phyloP scores from a whole-genome alignment of 2,797 vertebrate genomes.

The Melanotaenia trifasciata region DNA sequence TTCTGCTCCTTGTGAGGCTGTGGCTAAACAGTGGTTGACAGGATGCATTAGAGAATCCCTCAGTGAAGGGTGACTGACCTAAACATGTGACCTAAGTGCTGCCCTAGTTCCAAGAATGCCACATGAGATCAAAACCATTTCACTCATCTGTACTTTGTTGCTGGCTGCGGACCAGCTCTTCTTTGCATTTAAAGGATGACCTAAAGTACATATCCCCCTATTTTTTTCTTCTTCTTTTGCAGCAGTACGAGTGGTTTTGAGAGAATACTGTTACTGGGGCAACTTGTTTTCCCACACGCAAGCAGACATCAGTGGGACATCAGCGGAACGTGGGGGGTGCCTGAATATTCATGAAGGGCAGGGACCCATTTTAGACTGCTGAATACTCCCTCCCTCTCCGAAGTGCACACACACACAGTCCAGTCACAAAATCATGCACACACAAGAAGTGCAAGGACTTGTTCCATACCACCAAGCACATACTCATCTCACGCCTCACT shows the following conservation, averaged over 20 bases:
- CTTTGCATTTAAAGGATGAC: constrained; percentile 40
- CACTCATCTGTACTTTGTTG: constrained; percentile 54
- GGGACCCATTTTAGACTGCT: constrained; percentile 78
- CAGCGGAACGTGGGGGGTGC: constrained; percentile 67
- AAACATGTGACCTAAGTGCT: constrained; percentile 80
- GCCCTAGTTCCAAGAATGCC: constrained; percentile 76
- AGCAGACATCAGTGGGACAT: constrained; percentile 78
- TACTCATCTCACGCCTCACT: constrained; percentile 82
- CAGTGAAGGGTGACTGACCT: constrained; percentile 78
- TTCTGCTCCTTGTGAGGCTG: constrained; percentile 46
- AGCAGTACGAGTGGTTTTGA: constrained; percentile 62
- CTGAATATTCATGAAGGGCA: constrained; percentile 83
- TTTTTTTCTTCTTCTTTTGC: constrained; percentile 36
- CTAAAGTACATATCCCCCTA: not conserved
- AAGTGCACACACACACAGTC: constrained; percentile 34
- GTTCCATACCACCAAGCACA: constrained; percentile 80
- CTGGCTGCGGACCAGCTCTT: constrained; percentile 28
- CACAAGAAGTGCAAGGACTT: constrained; percentile 75
- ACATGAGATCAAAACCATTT: constrained; percentile 72
- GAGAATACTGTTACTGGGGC: constrained; percentile 68
- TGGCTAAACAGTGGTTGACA: constrained; percentile 70
- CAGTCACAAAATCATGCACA: constrained; percentile 59
- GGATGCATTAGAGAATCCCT: constrained; percentile 76
- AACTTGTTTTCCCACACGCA: constrained; percentile 77
- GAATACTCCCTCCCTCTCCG: constrained; percentile 59